These are phyloP conservation scores for cattle (Bos taurus) DNA, from an alignment of 2,113 vertebrate species.

Conservation along the genomic window DNA sequence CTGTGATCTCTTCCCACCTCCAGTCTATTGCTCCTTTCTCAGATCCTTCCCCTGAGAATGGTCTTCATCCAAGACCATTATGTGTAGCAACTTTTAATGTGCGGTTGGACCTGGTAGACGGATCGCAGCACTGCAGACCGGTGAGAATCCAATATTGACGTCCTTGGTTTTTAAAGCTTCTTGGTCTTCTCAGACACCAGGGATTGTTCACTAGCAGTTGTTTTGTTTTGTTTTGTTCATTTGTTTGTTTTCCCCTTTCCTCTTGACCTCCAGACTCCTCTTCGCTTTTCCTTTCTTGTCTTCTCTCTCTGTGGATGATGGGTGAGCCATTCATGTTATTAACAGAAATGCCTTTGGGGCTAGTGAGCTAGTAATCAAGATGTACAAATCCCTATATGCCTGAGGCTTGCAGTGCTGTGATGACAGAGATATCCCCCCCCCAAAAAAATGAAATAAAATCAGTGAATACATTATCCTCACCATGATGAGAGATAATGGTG, in stretches of 20 bases:
- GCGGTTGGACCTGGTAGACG: neutral
- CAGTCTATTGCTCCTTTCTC: neutral
- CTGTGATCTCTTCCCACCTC: neutral
- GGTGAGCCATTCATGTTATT: neutral
- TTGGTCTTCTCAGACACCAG: neutral
- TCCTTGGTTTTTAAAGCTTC: neutral
- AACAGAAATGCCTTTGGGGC: neutral
- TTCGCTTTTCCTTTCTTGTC: neutral
- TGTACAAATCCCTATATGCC: neutral
- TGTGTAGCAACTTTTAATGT: neutral
- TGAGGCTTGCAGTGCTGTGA: neutral
- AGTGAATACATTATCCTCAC: neutral
- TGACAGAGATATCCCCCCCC: neutral
- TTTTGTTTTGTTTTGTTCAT: neutral
- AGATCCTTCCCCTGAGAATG: neutral
- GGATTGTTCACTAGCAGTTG: neutral
- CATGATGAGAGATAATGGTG: neutral
- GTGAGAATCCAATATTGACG: neutral
- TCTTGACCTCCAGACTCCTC: neutral
- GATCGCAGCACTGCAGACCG: neutral
- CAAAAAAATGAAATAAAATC: neutral
- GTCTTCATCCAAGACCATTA: neutral
- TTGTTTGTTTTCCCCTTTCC: neutral
- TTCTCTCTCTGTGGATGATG: neutral
- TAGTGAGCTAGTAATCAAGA: neutral